Base-by-base conservation (phyloP, 2,113 vertebrate genomes). In the Pimephales promelas region DNA sequence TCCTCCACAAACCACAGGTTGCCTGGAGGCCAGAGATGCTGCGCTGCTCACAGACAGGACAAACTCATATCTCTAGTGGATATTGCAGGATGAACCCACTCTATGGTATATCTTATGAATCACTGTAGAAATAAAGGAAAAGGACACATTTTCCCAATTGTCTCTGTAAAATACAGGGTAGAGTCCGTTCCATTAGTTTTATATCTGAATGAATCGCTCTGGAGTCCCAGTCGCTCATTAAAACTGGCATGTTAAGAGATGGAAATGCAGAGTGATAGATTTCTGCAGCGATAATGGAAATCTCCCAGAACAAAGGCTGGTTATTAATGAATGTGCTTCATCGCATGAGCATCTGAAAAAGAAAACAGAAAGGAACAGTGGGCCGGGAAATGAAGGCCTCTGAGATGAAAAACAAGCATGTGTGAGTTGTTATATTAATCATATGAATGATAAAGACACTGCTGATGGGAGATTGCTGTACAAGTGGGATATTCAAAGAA, bases 301-400 rank as follows among this genome's bases (percentile, higher is more conserved):
- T 87, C 87, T 68, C 81, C 76, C 66, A 74, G 68, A 88, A 88
- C 84, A 91, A 72, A 88, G 85, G 86, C 62, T 56, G 77, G 26
- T 59, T 64, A 70, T 83, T 86, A 87, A 87, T 85, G 84, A 88
- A 87, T 70, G 74, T 79, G 73, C 81, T 28, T 68, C 36, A 40
- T 88, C 82, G 66, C 87, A 54, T 61, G 83, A 28, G 77, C 47
- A 36, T 89, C 81, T 36, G 83, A 80, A 80, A 75, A 34, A 72
- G 49, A 79, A 62, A 79, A 84, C 40, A 83, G 36, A 86, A 66
- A 79, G 34, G 61, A 43, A 3, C 26, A 36, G 28, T 78, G 18
- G 52, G 82, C 71, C n/a, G 68, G 75, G 61, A 82, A 83, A 86
- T 76, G 18, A 85, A 81, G n/a, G 76, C 66, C 76, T 87, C 22